These are phyloP conservation scores for Odontomyia ornata DNA, from an alignment of 2,888 invertebrate species.

Conservation along the genomic window DNA sequence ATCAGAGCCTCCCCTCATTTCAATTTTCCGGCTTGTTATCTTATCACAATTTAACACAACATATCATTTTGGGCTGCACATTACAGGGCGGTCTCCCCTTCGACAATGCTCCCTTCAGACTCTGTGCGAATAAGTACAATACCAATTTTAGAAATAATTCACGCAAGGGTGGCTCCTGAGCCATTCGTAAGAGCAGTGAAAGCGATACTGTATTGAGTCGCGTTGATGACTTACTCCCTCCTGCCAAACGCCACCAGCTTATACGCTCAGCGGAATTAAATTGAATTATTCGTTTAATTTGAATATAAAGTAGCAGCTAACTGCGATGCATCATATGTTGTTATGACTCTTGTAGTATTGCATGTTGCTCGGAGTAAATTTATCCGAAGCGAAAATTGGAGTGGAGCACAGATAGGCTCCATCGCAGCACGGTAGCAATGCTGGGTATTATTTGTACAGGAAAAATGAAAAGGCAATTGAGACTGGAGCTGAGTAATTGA, in stretches of 20 bases:
- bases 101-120: not conserved
- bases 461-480: too few species aligned
- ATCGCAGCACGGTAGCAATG: too few species aligned
- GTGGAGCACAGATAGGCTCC: too few species aligned
- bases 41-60: constrained; percentile 54
- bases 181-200: not conserved
- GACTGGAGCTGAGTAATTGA: too few species aligned
- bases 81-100: constrained; percentile 22
- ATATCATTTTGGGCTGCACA: constrained; percentile 48
- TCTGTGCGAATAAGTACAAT: not conserved
- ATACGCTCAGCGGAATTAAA: constrained; percentile 28
- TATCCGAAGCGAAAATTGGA: not conserved
- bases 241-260: not conserved
- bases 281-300: constrained; percentile 42
- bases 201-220: constrained; percentile 14
- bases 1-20: constrained; percentile 54
- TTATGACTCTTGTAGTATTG: constrained; percentile 18
- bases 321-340: constrained; percentile 31
- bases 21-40: constrained; percentile 56
- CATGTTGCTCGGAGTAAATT: constrained; percentile 17
- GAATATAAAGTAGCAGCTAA: constrained; percentile 41
- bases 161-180: constrained; percentile 29
- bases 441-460: too few species aligned
- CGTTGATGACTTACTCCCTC: constrained; percentile 25
- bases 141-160: constrained; percentile 25